Percentiles rank a stretch among this genome's conserved stretches.
Conservation (phyloP, 2,797 vertebrate species). For the Pantherophis alleghaniensis region DNA sequence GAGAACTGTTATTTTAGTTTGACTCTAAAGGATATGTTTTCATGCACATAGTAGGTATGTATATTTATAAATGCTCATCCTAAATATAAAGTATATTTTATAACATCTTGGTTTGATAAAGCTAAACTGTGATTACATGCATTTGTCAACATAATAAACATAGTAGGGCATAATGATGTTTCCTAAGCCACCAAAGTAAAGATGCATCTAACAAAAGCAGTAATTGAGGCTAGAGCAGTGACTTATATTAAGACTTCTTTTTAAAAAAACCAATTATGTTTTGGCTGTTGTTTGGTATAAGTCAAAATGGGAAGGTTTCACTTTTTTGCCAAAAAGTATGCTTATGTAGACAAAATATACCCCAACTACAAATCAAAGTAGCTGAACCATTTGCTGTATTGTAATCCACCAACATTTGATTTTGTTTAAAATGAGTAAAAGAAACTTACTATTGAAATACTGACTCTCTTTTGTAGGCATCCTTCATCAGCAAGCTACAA, state of each 20-base stretch:
- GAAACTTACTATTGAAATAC: neutral
- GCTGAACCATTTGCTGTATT: neutral
- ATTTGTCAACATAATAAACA: no score
- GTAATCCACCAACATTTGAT: neutral
- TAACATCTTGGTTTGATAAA: neutral
- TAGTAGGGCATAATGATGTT: neutral
- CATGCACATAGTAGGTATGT: neutral
- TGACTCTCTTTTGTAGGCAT: neutral
- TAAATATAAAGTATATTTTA: conserved; percentile 53
- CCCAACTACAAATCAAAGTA: neutral
- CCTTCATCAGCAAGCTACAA: neutral
- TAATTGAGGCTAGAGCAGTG: neutral
- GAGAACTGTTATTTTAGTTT: conserved; percentile 43
- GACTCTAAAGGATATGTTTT: conserved; percentile 28
- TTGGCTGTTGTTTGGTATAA: neutral
- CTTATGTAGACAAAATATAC: neutral
- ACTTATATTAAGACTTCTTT: neutral
- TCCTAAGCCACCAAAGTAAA: neutral
- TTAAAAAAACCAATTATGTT: neutral
- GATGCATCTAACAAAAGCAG: neutral
- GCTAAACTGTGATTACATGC: neutral
- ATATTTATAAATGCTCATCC: conserved; percentile 18
- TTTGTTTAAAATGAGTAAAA: neutral
- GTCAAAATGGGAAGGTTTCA: neutral
- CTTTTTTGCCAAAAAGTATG: neutral